Evolutionary conservation across 2,888 invertebrate genomes (phyloP).

Genomic region (Panorpa germanica): DNA sequence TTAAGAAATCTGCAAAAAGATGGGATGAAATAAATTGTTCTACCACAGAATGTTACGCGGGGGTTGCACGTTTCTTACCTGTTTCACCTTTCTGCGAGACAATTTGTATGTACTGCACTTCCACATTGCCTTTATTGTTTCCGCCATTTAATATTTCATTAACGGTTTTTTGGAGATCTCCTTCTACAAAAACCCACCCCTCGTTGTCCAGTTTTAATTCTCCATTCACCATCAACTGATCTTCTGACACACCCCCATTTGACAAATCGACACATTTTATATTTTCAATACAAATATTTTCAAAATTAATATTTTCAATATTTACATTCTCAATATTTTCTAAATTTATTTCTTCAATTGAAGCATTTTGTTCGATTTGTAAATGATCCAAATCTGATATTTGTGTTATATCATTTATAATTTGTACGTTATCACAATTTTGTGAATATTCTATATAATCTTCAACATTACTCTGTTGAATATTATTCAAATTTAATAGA

Average conservation of each 20-base stretch:
- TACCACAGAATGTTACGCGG: constrained; percentile 22
- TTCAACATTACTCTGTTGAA: too few relatives aligned
- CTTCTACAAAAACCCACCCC: constrained; percentile 19
- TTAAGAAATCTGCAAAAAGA: constrained; percentile 34
- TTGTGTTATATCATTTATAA: too few relatives aligned
- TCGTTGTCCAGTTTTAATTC: constrained; percentile 12
- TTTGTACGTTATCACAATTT: too few relatives aligned
- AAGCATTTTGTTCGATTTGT: too few relatives aligned
- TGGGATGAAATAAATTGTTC: constrained; percentile 9
- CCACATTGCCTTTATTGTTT: constrained; percentile 34
- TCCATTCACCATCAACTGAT: background rate
- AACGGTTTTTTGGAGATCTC: constrained; percentile 32
- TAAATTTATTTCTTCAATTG: constrained; percentile 23
- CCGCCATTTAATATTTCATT: constrained; percentile 38
- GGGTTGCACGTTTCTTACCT: constrained; percentile 19
- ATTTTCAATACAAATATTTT: too few relatives aligned
- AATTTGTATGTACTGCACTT: constrained; percentile 32
- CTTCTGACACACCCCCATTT: too few relatives aligned
- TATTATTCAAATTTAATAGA: too few relatives aligned
- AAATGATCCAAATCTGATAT: too few relatives aligned
- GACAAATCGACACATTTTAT: too few relatives aligned
- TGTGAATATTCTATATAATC: too few relatives aligned
- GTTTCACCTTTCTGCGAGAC: constrained; percentile 17
- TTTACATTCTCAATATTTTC: constrained; percentile 12
- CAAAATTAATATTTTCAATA: constrained; percentile 19